Base-by-base conservation (phyloP, 2,113 vertebrate genomes). In the Forbesichthys agassizii region DNA sequence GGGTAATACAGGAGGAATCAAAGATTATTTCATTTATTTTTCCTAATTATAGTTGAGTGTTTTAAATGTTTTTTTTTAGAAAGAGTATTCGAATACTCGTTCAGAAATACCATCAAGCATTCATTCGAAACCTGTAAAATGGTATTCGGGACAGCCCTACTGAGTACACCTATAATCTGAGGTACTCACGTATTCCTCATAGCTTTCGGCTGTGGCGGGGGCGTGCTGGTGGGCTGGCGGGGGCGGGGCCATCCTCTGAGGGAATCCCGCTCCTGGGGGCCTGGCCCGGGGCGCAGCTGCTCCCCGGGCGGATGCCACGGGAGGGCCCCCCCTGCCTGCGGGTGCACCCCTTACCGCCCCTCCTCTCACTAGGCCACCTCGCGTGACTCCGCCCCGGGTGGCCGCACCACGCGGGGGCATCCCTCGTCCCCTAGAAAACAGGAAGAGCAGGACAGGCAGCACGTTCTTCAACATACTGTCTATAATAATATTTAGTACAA, bases 171-270 rank as follows among this genome's bases (percentile, higher is more conserved):
- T 27, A 27, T 27, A 27, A 27, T 27, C 27, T 27, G 27, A 27
- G 27, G 27, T 52, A 86, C 96, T 94, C 89, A 98, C 97, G 69
- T 98, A 98, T 86, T 98, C 96, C 63, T 98, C 96, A 0, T 98
- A 98, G 67, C 90, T 86, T 54, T 97, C 96, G 33, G 94, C 93
- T 2, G 92, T 92, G 0, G 92, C 91, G 1, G 95, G 64, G 42
- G 72, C 70, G 73, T 90, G 89, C 63, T 90, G 92, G 65, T 89
- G 90, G 20, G 85, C 89, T 56, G 87, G 82, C 53, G 7, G 36
- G 36, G 95, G 94, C 36, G 95, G 93, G 0, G 93, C 93, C 94
- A 98, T 98, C 81, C 97, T 95, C 84, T 96, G 95, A 4, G 96
- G 92, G 53, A 83, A 88, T 7, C 95, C 95, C 0, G 85, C 75